Base-by-base conservation (phyloP, 2,888 invertebrate species). In the Stegophylla sp. region DNA sequence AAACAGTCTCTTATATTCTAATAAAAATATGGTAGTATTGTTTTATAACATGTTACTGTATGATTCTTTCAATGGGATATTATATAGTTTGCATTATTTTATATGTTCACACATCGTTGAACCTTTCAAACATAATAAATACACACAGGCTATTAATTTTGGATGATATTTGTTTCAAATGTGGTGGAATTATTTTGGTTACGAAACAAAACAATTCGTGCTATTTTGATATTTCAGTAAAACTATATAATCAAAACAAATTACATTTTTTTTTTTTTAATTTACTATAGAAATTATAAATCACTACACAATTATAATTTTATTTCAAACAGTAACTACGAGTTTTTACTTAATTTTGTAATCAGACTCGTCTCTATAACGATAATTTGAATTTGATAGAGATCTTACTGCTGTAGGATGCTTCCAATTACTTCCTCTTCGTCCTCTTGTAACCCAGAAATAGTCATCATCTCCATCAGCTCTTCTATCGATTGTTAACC, bases 401-500 rank as follows among this genome's bases (percentile, higher is more conserved):
- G 13, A 17, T 23, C 26, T 69, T 61, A 34, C 17, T 7, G 20
- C 41, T n/a, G 69, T 63, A 4, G 71, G 51, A 51, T 71, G 79
- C n/a, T 71, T 79, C 79, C 69, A 71, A 71, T 34, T 71, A 45
- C 9, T 63, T 48, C 34, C 61, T 51, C 79, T 48, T 2, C 79
- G 67, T 71, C 79, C 79, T 71, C 79, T 79, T 23, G 79, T 71
- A 10, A 79, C 61, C 79, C 79, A 79, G 15, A 79, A 79, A 63
- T 79, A 74, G 23, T 67, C 66, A 26, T 76, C 71, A 4, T 83
- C 79, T 41, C 26, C 82, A 20, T 81, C 81, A 26, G 82, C 71
- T 41, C 82, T 61, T 34, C 83, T 72, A 41, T 83, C 82, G 23
- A 83, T 82, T 61, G 83, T 82, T 56, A 83, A 63, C 83, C 83